A percentile compares a stretch with the other conserved stretches of the same genome.
These are phyloP conservation scores for Gymnoscopelus microlampas DNA, from an alignment of 2,797 vertebrate genomes.

Conservation along the genomic window DNA sequence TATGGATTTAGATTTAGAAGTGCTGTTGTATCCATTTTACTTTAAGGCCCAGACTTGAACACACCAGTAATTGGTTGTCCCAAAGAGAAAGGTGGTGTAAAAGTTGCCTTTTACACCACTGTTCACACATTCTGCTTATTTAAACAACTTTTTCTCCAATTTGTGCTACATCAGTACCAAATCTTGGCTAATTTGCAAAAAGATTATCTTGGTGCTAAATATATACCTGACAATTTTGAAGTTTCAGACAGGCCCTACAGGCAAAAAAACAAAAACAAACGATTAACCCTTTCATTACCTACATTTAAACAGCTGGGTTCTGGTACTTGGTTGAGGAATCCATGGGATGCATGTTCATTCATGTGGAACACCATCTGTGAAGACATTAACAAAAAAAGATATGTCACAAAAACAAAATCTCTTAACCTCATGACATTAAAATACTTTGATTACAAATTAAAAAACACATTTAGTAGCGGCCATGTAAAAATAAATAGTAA, in stretches of 20 bases:
- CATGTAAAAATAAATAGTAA: not conserved
- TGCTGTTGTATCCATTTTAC: conserved; percentile 4
- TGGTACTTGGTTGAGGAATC: not conserved
- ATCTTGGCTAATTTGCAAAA: not conserved
- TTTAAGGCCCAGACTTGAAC: conserved; percentile 7
- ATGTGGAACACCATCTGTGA: conserved; percentile 36
- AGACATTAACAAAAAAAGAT: conserved; percentile 22
- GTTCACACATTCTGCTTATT: not conserved
- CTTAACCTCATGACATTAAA: too few relatives aligned
- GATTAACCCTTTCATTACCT: conserved; percentile 72
- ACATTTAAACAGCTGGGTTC: not conserved
- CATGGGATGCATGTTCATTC: not conserved
- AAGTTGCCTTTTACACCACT: not conserved
- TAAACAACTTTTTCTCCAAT: not conserved
- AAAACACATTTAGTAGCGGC: accelerated
- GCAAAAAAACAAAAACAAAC: not conserved
- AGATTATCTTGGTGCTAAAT: too few relatives aligned
- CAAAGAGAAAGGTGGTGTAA: too few relatives aligned
- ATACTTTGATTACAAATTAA: not conserved
- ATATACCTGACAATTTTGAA: not conserved
- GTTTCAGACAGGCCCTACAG: accelerated
- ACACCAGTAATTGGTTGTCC: conserved; percentile 39
- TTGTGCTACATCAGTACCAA: not conserved
- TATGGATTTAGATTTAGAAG: not conserved
- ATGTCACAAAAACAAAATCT: not conserved